Percentiles rank a stretch among this genome's conserved stretches.
phyloP scores from a whole-genome alignment of 1,140 invertebrate genomes.

The Drosophila sechellia region DNA sequence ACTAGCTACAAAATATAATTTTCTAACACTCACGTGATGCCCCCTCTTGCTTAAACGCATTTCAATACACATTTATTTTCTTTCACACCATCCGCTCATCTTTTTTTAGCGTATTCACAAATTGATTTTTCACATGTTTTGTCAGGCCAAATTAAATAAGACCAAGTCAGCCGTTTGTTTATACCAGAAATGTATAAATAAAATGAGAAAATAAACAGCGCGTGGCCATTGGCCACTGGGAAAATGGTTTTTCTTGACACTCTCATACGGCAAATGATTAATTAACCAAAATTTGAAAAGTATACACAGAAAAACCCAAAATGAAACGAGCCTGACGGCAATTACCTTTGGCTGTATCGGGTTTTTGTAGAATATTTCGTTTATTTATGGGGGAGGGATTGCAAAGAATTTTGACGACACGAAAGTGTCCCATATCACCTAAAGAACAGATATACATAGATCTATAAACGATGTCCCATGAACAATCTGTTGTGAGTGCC shows the following conservation, averaged over 20 bases:
- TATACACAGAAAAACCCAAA: constrained; percentile 19
- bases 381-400: constrained; percentile 27
- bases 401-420: constrained; percentile 43
- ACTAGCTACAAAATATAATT: neutral
- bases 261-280: constrained; percentile 42
- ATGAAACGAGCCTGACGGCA: constrained; percentile 18
- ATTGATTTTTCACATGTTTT: constrained; percentile 76
- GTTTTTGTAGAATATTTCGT: constrained; percentile 6
- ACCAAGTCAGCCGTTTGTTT: constrained; percentile 58
- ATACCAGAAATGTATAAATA: constrained; percentile 45
- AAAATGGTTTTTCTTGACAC: constrained; percentile 37
- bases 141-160: constrained; percentile 58
- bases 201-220: constrained; percentile 29
- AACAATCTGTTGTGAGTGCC: constrained; percentile 8
- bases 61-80: constrained; percentile 35
- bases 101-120: constrained; percentile 58
- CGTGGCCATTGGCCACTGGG: constrained; percentile 44
- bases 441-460: constrained; percentile 27
- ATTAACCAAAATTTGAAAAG: constrained; percentile 41
- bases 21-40: constrained; percentile 38
- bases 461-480: constrained; percentile 1
- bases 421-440: constrained; percentile 25
- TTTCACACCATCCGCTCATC: constrained; percentile 13
- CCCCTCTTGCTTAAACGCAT: constrained; percentile 14
- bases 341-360: constrained; percentile 48